Evolutionary conservation across 2,113 vertebrate genomes (phyloP).

Genomic region (Nematolebias whitei): DNA sequence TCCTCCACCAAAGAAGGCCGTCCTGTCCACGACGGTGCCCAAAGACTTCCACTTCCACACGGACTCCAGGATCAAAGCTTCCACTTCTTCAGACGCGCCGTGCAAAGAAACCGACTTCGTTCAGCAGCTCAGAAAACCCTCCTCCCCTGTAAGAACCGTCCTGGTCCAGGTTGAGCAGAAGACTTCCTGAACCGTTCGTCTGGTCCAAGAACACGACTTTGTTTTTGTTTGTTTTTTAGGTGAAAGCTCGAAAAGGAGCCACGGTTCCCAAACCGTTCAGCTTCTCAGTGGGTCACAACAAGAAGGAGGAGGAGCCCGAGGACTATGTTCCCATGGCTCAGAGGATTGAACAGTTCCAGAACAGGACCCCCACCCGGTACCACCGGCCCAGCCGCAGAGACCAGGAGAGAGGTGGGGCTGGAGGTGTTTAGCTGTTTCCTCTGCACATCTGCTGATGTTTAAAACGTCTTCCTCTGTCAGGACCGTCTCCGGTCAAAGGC

Average conservation of each 20-base stretch:
- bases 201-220: too few species aligned
- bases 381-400: slow-evolving; percentile 85
- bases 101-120: slow-evolving; percentile 86
- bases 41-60: slow-evolving; percentile 90
- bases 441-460: too few species aligned
- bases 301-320: slow-evolving; percentile 75
- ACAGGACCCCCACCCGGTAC: slow-evolving; percentile 86
- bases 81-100: slow-evolving; percentile 47
- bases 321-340: slow-evolving; percentile 87
- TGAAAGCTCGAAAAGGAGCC: slow-evolving; percentile 71
- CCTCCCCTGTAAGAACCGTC: slow-evolving; percentile 85
- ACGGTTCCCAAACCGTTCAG: slow-evolving; percentile 92
- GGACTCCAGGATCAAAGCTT: slow-evolving; percentile 77
- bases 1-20: slow-evolving; percentile 81
- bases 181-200: too few species aligned
- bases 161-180: background rate
- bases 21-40: slow-evolving; percentile 83
- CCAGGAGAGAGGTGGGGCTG: slow-evolving; percentile 81
- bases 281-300: slow-evolving; percentile 82
- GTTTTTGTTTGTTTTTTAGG: slow-evolving; percentile 30
- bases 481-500: slow-evolving; percentile 70
- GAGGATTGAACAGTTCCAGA: slow-evolving; percentile 86
- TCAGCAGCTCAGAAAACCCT: slow-evolving; percentile 84
- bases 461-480: slow-evolving; percentile 75
- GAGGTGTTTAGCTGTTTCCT: background rate